Conservation (phyloP, 2,797 vertebrate species). For the Apogon hyalosoma region DNA sequence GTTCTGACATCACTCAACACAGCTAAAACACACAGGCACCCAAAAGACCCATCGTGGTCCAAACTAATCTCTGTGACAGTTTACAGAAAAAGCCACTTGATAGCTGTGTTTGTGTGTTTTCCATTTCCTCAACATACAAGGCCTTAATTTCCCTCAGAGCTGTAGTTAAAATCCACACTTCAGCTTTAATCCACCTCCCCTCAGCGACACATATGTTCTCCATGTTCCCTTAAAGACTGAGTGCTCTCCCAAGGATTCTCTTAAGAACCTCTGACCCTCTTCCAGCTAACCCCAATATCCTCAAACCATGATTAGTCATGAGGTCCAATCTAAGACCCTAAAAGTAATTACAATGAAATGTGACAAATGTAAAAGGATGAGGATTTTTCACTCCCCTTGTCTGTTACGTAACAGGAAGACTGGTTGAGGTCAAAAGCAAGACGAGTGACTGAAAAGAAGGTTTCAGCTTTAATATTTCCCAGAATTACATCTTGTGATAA, state of each 20-base stretch:
- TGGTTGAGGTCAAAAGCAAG: conserved; percentile 21
- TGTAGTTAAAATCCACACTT: conserved; percentile 43
- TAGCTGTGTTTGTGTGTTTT: conserved; percentile 22
- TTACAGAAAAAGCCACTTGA: conserved; percentile 16
- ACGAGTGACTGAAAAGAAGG: conserved; percentile 25
- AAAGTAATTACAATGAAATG: conserved; percentile 57
- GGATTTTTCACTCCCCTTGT: conserved; percentile 9
- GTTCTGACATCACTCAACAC: conserved; percentile 3
- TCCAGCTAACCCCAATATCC: conserved; percentile 53
- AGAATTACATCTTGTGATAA: conserved; percentile 41
- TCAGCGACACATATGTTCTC: conserved; percentile 54
- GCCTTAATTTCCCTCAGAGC: conserved; percentile 51
- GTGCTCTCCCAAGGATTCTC: conserved; percentile 42
- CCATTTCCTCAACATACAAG: conserved; percentile 42
- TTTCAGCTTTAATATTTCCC: conserved; percentile 36
- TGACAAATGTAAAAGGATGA: conserved; percentile 26
- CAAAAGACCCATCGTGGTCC: background rate
- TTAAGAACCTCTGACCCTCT: conserved; percentile 62
- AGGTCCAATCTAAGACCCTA: conserved; percentile 40
- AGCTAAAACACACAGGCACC: background rate
- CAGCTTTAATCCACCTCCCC: conserved; percentile 59
- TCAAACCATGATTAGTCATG: conserved; percentile 59
- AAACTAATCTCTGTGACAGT: background rate
- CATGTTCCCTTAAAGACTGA: conserved; percentile 46
- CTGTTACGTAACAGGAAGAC: conserved; percentile 43